phyloP scores from a whole-genome alignment of 2,888 invertebrate species.

The Tanytarsus gracilentus region DNA sequence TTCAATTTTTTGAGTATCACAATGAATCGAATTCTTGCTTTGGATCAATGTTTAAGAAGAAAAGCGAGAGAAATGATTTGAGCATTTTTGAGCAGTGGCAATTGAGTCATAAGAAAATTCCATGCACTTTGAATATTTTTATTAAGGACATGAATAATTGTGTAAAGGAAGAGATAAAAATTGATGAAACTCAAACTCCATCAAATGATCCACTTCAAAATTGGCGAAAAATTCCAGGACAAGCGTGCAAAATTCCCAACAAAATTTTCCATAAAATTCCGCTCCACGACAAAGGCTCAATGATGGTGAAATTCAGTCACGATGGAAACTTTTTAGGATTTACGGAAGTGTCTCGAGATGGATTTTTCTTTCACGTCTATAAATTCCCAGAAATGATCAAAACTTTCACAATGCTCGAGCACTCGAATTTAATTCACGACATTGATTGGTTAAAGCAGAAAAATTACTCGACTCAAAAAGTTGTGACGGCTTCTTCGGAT shows the following conservation, averaged over 20 bases:
- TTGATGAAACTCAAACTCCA: not conserved
- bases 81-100: conserved; percentile 23
- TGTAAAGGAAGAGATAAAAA: not conserved
- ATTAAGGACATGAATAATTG: not conserved
- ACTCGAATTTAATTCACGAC: conserved; percentile 19
- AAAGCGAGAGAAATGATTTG: not conserved
- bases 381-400: conserved; percentile 20
- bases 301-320: conserved; percentile 14
- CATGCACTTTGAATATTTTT: not conserved
- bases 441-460: conserved; percentile 12
- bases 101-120: not conserved
- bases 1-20: conserved; percentile 25
- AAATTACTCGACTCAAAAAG: not conserved
- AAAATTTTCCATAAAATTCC: conserved; percentile 9
- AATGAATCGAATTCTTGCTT: not conserved
- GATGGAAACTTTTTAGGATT: conserved; percentile 16
- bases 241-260: conserved; percentile 23
- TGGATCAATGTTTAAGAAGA: not conserved
- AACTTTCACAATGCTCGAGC: conserved; percentile 16
- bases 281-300: conserved; percentile 4
- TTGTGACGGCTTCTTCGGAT: conserved; percentile 4
- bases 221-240: conserved; percentile 21
- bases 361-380: conserved; percentile 2
- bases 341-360: not conserved
- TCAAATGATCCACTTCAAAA: not conserved